Evolutionary conservation across 2,113 vertebrate genomes (phyloP).

Genomic region (Takifugu bimaculatus): DNA sequence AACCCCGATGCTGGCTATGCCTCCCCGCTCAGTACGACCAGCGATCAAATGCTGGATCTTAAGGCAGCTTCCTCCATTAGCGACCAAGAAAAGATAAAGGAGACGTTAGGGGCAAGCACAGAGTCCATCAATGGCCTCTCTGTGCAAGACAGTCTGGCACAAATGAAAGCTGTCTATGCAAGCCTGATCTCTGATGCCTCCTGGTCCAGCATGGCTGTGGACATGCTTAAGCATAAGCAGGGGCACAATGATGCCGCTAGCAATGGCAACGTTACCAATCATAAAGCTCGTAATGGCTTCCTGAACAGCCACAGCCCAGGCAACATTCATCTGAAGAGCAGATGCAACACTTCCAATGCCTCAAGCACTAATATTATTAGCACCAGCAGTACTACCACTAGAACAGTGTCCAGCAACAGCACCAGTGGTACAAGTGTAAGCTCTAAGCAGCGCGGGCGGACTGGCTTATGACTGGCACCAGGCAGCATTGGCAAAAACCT

Average conservation of each 20-base stretch:
- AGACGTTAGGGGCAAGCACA: conserved; percentile 76
- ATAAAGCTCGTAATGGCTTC: conserved; percentile 78
- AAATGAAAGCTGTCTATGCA: conserved; percentile 98
- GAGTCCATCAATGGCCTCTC: conserved; percentile 80
- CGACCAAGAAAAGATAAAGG: conserved; percentile 85
- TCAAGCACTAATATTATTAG: conserved; percentile 53
- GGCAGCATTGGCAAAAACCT: conserved; percentile 93
- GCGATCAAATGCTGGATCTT: conserved; percentile 88
- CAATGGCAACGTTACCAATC: conserved; percentile 61
- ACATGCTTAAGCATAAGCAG: conserved; percentile 87
- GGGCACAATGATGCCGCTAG: conserved; percentile 58
- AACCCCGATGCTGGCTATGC: conserved; percentile 94
- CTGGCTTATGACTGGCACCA: conserved; percentile 98
- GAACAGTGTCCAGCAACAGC: conserved; percentile 58
- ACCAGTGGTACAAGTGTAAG: conserved; percentile 71
- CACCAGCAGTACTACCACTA: conserved; percentile 65
- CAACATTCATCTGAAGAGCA: conserved; percentile 68
- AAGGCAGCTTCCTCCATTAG: conserved; percentile 82
- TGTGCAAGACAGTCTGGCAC: conserved; percentile 93
- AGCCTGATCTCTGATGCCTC: conserved; percentile 95
- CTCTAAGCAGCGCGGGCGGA: conserved; percentile 72
- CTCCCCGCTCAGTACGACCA: conserved; percentile 93
- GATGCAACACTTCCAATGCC: conserved; percentile 62
- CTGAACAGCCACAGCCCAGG: conserved; percentile 54
- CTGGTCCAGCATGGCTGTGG: conserved; percentile 92